phyloP scores from a whole-genome alignment of 2,888 invertebrate species.

The Thysanoteuthis rhombus region DNA sequence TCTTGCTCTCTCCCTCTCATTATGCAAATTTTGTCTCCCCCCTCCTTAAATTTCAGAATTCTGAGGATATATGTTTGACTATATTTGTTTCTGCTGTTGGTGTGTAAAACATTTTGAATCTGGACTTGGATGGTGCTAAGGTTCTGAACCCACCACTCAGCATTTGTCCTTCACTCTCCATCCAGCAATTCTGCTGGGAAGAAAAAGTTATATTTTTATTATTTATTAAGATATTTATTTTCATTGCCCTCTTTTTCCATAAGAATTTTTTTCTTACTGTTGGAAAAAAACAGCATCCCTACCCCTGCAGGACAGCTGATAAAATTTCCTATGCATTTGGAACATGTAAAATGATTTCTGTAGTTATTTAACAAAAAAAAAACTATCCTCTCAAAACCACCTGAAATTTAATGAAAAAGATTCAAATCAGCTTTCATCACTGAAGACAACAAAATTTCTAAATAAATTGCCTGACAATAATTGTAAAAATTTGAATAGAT shows the following conservation, averaged over 20 bases:
- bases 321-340: background rate
- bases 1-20: background rate
- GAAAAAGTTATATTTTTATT: background rate
- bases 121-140: background rate
- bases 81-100: background rate
- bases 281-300: background rate
- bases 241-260: background rate
- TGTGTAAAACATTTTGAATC: background rate
- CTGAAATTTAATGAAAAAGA: background rate
- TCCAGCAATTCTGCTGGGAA: background rate
- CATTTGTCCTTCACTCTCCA: background rate
- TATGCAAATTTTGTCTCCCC: background rate
- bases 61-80: background rate
- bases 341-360: constrained; percentile 12
- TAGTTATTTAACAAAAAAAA: background rate
- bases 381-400: background rate
- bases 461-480: background rate
- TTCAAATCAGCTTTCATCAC: background rate
- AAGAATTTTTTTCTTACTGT: background rate
- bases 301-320: background rate
- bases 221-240: constrained; percentile 12
- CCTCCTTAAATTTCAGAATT: background rate
- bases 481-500: background rate
- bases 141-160: background rate
- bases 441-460: background rate